phyloP scores from a whole-genome alignment of 2,113 vertebrate species.

The Nycticorax nycticorax region DNA sequence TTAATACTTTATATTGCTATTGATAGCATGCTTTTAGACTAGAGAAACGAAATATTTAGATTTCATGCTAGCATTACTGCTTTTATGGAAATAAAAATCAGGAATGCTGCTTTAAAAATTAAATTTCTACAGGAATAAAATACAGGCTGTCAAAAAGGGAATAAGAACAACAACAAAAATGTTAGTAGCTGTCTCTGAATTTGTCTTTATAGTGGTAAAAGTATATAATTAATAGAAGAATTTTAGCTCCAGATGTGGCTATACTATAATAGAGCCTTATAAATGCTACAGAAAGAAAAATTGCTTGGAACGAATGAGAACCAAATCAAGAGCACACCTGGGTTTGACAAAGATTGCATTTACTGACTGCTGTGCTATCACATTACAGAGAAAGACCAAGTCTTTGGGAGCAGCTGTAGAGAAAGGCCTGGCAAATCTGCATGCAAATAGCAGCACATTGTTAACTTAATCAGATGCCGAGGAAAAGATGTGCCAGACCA shows the following conservation, averaged over 20 bases:
- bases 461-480: conserved; percentile 99
- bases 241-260: conserved; percentile 98
- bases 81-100: conserved; percentile 42
- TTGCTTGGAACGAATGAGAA: conserved; percentile 90
- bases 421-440: conserved; percentile 96
- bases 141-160: conserved; percentile 87
- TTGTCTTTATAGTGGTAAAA: conserved; percentile 80
- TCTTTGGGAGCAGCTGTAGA: conserved; percentile 89
- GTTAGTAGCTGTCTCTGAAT: conserved; percentile 85
- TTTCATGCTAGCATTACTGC: neutral
- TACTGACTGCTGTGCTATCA: conserved; percentile 98
- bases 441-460: conserved; percentile 99
- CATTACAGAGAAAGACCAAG: conserved; percentile 93
- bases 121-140: conserved; percentile 66
- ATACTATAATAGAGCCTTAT: conserved; percentile 98
- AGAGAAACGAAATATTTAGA: conserved; percentile 23
- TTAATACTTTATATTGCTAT: neutral
- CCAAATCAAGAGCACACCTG: conserved; percentile 98
- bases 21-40: neutral
- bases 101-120: conserved; percentile 73
- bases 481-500: conserved; percentile 91
- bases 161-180: conserved; percentile 71
- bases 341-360: conserved; percentile 98
- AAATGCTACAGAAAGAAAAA: conserved; percentile 90
- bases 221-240: conserved; percentile 86